Conservation (phyloP, 2,888 invertebrate genomes). For the Terebella lapidaria region DNA sequence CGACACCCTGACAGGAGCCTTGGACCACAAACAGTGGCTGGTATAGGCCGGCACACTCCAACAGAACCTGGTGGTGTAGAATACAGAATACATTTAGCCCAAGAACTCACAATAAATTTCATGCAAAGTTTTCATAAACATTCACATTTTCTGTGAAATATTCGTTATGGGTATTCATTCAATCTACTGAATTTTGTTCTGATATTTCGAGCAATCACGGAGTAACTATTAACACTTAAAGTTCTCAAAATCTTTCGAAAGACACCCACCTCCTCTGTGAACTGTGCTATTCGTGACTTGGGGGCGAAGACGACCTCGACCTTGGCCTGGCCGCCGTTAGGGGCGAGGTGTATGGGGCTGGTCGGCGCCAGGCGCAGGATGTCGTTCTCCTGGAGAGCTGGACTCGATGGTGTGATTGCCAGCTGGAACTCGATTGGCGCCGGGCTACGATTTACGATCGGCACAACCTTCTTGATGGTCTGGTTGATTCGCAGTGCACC, state of each 20-base stretch:
- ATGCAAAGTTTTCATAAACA: too few relatives aligned
- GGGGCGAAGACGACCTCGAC: constrained; percentile 49
- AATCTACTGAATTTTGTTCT: too few relatives aligned
- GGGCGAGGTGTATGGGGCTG: constrained; percentile 40
- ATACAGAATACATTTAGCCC: too few relatives aligned
- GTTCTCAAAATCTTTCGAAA: too few relatives aligned
- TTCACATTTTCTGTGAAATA: neutral
- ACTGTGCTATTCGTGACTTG: constrained; percentile 45
- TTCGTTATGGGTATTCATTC: too few relatives aligned
- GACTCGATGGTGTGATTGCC: constrained; percentile 41
- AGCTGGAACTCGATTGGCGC: constrained; percentile 48
- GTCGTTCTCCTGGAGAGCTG: constrained; percentile 38
- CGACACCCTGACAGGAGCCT: constrained; percentile 58
- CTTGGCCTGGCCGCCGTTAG: constrained; percentile 42
- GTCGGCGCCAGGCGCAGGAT: constrained; percentile 39
- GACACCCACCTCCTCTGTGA: constrained; percentile 49
- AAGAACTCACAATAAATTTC: too few relatives aligned
- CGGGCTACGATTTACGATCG: constrained; percentile 51
- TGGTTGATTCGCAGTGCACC: constrained; percentile 48
- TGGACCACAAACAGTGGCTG: constrained; percentile 58
- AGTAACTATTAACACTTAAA: too few relatives aligned
- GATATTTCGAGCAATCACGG: too few relatives aligned
- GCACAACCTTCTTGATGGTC: constrained; percentile 37
- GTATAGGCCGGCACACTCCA: constrained; percentile 56
- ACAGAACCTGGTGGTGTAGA: constrained; percentile 52